phyloP scores from a whole-genome alignment of 1,140 invertebrate genomes.

The Planococcus citri region DNA sequence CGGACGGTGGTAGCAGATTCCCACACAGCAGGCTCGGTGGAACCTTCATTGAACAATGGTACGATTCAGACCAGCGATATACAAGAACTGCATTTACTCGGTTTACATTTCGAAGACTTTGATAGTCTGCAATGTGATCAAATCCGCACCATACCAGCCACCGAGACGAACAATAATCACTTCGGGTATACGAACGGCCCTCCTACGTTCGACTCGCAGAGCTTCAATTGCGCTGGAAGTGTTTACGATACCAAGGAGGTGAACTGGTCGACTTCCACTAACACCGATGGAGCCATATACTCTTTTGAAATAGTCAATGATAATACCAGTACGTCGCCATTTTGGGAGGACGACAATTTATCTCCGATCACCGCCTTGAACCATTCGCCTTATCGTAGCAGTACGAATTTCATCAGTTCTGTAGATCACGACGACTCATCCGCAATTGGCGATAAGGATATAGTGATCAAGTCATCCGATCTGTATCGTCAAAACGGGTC shows the following conservation, averaged over 20 bases:
- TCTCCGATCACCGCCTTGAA: slow-evolving; percentile 35
- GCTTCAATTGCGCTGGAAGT: slow-evolving; percentile 65
- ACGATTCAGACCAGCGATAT: background rate
- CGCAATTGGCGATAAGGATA: slow-evolving; percentile 36
- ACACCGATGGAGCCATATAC: slow-evolving; percentile 44
- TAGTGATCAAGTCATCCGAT: slow-evolving; percentile 45
- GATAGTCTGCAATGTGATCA: background rate
- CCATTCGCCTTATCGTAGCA: slow-evolving; percentile 23
- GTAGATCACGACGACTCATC: slow-evolving; percentile 47
- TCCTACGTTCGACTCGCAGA: background rate
- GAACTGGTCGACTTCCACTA: slow-evolving; percentile 63
- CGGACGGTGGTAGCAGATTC: background rate
- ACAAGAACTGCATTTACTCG: slow-evolving; percentile 16
- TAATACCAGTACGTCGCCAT: slow-evolving; percentile 29
- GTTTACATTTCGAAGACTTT: background rate
- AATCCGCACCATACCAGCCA: slow-evolving; percentile 34
- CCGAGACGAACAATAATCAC: slow-evolving; percentile 27
- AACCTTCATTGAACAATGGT: background rate
- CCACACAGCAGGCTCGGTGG: background rate
- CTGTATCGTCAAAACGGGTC: slow-evolving; percentile 4
- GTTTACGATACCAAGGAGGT: slow-evolving; percentile 75
- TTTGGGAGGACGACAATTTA: slow-evolving; percentile 26
- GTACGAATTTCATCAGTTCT: slow-evolving; percentile 55
- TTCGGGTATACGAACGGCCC: background rate
- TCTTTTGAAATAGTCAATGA: slow-evolving; percentile 43